A percentile compares a stretch with the other conserved stretches of the same genome.
These are phyloP conservation scores for Falco novaeseelandiae DNA, from an alignment of 2,797 vertebrate genomes.

Conservation along the genomic window DNA sequence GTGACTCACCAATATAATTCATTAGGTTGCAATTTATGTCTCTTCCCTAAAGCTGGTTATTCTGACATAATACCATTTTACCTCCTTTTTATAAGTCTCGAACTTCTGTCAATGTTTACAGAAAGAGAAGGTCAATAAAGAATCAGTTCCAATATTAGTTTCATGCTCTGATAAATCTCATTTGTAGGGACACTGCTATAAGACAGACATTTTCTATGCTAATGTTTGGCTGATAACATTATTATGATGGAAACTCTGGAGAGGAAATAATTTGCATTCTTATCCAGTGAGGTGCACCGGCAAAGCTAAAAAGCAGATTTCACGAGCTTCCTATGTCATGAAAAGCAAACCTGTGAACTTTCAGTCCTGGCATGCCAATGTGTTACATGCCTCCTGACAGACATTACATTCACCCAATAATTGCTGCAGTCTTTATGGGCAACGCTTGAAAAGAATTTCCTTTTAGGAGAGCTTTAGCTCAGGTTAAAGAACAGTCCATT, in stretches of 20 bases:
- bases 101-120: not conserved
- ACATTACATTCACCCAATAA: not conserved
- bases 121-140: not conserved
- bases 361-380: rapidly evolving
- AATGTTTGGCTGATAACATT: not conserved
- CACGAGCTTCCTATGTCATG: not conserved
- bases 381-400: not conserved
- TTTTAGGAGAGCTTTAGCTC: not conserved
- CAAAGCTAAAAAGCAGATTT: not conserved
- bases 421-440: not conserved
- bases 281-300: not conserved
- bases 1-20: not conserved
- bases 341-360: not conserved
- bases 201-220: not conserved
- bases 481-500: not conserved
- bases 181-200: not conserved
- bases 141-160: not conserved
- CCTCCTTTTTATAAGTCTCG: not conserved
- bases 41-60: not conserved
- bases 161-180: not conserved
- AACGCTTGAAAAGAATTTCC: not conserved
- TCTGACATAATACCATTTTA: not conserved
- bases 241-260: not conserved
- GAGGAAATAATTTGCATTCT: not conserved
- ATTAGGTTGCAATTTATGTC: not conserved